These are phyloP conservation scores for Liodrosophila aerea DNA, from an alignment of 2,888 invertebrate species.

Conservation along the genomic window DNA sequence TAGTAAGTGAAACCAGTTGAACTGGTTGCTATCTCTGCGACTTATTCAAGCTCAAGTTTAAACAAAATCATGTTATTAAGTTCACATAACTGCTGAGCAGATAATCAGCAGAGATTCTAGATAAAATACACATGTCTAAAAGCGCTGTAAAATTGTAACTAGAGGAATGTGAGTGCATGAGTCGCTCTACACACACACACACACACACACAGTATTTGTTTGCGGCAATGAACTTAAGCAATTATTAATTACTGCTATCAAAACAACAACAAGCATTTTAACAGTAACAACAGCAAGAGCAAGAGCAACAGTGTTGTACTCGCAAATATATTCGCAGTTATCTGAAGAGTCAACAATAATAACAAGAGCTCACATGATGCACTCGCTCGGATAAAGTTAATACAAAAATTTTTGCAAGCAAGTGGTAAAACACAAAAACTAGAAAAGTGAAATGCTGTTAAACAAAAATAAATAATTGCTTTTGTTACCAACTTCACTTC, in stretches of 20 bases:
- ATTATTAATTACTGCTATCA: constrained; percentile 24
- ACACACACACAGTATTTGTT: no score
- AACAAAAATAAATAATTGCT: constrained; percentile 49
- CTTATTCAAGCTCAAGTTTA: constrained; percentile 45
- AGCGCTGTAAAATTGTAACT: no score
- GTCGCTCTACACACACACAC: background rate
- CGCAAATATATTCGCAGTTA: constrained; percentile 9
- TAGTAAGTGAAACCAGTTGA: constrained; percentile 44
- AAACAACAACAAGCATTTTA: constrained; percentile 1
- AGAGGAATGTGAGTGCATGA: background rate
- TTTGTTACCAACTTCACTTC: constrained; percentile 41
- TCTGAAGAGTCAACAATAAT: constrained; percentile 37
- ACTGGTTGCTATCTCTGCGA: constrained; percentile 25
- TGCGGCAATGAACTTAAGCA: constrained; percentile 36
- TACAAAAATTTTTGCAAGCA: constrained; percentile 2
- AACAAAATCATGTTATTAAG: constrained; percentile 3
- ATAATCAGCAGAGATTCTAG: background rate
- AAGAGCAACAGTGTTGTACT: no score
- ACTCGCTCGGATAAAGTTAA: constrained; percentile 4
- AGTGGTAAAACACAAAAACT: constrained; percentile 28
- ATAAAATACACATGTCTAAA: background rate
- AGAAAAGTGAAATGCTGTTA: constrained; percentile 66
- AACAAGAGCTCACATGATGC: constrained; percentile 32
- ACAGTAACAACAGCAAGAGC: background rate
- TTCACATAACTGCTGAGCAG: constrained; percentile 5